Percentiles rank a stretch among this genome's conserved stretches.
phyloP scores from a whole-genome alignment of 2,888 invertebrate genomes.

The Eupithecia insigniata region DNA sequence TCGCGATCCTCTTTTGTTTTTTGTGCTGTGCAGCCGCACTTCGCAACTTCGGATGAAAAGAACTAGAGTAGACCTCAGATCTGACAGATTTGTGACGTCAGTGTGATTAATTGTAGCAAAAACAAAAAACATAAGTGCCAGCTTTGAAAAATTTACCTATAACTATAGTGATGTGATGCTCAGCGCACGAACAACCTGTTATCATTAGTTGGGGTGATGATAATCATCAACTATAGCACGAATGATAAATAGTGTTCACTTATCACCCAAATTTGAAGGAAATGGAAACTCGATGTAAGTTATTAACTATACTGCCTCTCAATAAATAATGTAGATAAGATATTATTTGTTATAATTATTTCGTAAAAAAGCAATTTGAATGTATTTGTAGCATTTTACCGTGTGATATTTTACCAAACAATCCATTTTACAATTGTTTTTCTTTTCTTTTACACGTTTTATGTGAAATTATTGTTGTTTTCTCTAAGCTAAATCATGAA shows the following conservation, averaged over 20 bases:
- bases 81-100: too few relatives aligned
- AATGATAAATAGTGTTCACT: background rate
- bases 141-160: too few relatives aligned
- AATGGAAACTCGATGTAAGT: background rate
- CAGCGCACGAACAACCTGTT: background rate
- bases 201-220: background rate
- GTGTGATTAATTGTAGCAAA: too few relatives aligned
- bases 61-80: too few relatives aligned
- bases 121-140: too few relatives aligned
- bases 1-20: too few relatives aligned
- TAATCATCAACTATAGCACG: background rate
- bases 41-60: too few relatives aligned
- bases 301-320: background rate
- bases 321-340: background rate
- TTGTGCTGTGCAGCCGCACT: too few relatives aligned
- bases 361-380: background rate
- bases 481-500: conserved; percentile 24
- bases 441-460: conserved; percentile 48
- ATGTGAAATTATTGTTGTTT: conserved; percentile 50
- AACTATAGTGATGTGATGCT: background rate
- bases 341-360: conserved; percentile 1
- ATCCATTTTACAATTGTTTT: conserved; percentile 18
- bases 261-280: background rate
- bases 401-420: conserved; percentile 45
- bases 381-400: background rate